phyloP scores from a whole-genome alignment of 2,797 vertebrate genomes.

The Chrosomus eos region DNA sequence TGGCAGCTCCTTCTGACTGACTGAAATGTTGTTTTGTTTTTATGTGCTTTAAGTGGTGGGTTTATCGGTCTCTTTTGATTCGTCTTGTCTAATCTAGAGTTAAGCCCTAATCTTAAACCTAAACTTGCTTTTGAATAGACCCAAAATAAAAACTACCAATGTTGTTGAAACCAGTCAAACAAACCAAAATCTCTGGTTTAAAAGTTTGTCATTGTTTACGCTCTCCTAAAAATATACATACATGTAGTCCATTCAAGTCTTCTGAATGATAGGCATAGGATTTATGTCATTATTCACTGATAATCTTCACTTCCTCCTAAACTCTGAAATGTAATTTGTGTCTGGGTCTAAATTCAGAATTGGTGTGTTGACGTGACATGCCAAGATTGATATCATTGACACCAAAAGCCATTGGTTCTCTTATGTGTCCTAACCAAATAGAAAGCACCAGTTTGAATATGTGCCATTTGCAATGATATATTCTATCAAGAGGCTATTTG shows the following conservation, averaged over 20 bases:
- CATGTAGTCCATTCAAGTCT: background rate
- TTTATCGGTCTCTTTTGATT: background rate
- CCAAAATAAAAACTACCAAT: background rate
- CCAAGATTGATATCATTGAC: background rate
- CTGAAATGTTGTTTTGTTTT: background rate
- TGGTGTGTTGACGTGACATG: background rate
- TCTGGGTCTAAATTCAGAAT: background rate
- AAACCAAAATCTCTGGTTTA: background rate
- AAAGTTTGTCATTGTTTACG: background rate
- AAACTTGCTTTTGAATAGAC: conserved; percentile 23
- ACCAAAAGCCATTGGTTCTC: background rate
- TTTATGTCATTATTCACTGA: background rate
- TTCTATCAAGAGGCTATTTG: background rate
- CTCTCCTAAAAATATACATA: background rate
- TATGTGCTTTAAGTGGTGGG: background rate
- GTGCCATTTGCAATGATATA: background rate
- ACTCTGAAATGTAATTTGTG: background rate
- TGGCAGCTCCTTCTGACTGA: background rate
- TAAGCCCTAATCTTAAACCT: background rate
- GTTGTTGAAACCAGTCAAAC: background rate
- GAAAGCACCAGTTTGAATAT: background rate
- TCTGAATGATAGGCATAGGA: background rate
- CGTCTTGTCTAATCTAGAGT: background rate
- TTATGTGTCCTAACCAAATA: background rate
- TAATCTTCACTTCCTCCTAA: background rate